A percentile compares a stretch with the other conserved stretches of the same genome.
These are phyloP conservation scores for Helicolenus hilgendorfi DNA, from an alignment of 2,797 vertebrate genomes.

Conservation along the genomic window DNA sequence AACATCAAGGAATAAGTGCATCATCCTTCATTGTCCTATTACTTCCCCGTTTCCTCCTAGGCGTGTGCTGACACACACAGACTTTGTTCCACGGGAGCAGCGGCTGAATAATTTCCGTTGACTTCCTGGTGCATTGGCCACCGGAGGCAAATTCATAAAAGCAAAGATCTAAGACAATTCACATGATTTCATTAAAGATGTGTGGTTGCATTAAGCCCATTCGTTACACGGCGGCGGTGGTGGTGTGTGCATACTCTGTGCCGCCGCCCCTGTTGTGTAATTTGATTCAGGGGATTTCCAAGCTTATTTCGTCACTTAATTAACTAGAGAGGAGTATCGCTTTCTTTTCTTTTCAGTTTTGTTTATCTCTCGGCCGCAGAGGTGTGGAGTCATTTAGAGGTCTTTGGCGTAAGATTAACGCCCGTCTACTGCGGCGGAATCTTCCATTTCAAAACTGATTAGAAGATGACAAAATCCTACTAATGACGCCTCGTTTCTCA, in stretches of 20 bases:
- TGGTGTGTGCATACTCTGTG: slow-evolving; percentile 43
- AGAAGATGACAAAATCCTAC: slow-evolving; percentile 41
- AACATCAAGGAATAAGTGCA: slow-evolving; percentile 83
- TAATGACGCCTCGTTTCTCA: slow-evolving; percentile 45
- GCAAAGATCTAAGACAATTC: slow-evolving; percentile 86
- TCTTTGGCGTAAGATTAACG: slow-evolving; percentile 47
- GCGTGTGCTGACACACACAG: slow-evolving; percentile 83
- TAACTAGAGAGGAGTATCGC: slow-evolving; percentile 62
- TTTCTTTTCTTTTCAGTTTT: slow-evolving; percentile 42
- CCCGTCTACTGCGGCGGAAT: slow-evolving; percentile 16
- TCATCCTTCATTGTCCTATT: slow-evolving; percentile 83
- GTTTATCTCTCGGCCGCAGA: slow-evolving; percentile 62
- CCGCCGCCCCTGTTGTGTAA: slow-evolving; percentile 62
- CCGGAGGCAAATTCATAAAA: slow-evolving; percentile 86
- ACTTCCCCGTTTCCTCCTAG: slow-evolving; percentile 77
- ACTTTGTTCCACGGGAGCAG: slow-evolving; percentile 75
- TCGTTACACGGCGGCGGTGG: slow-evolving; percentile 56
- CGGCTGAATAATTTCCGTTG: slow-evolving; percentile 83
- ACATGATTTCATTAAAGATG: slow-evolving; percentile 86
- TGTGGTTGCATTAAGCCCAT: slow-evolving; percentile 81
- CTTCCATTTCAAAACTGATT: slow-evolving; percentile 46
- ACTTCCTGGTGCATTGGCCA: slow-evolving; percentile 82
- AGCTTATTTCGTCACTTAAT: slow-evolving; percentile 81
- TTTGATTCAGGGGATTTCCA: slow-evolving; percentile 81
- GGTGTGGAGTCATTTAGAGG: slow-evolving; percentile 68